Percentiles rank a stretch among this genome's conserved stretches.
Evolutionary conservation across 1,140 invertebrate genomes (phyloP).

Genomic region (Ceratosolen solmsi): DNA sequence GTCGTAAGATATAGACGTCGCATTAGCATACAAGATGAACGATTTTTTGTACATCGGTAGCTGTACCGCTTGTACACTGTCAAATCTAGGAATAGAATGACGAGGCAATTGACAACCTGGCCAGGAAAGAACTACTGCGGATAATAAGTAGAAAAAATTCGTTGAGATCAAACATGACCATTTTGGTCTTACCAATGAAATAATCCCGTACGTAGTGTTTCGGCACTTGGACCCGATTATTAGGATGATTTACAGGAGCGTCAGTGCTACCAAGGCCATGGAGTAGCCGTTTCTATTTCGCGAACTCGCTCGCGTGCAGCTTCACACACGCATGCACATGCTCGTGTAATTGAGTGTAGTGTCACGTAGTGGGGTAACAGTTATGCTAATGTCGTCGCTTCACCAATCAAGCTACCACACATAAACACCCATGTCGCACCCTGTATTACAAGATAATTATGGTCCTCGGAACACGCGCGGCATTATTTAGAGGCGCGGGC

Average conservation of each 20-base stretch:
- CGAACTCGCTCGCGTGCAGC: neutral
- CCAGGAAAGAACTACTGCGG: too few relatives aligned
- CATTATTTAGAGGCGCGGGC: slow-evolving; percentile 8
- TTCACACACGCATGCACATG: neutral
- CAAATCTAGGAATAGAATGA: too few relatives aligned
- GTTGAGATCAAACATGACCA: too few relatives aligned
- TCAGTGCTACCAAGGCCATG: slow-evolving; percentile 53
- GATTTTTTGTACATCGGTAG: too few relatives aligned
- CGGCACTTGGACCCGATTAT: slow-evolving; percentile 57
- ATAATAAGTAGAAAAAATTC: too few relatives aligned
- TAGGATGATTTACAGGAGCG: slow-evolving; percentile 65
- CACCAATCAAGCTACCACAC: slow-evolving; percentile 48
- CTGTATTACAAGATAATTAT: slow-evolving; percentile 43
- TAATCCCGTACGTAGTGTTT: too few relatives aligned
- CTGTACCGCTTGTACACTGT: too few relatives aligned
- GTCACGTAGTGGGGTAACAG: slow-evolving; percentile 53
- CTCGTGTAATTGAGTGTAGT: neutral
- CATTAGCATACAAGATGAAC: too few relatives aligned
- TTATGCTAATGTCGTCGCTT: slow-evolving; percentile 48
- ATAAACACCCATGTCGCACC: slow-evolving; percentile 48
- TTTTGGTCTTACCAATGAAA: too few relatives aligned
- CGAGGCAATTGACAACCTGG: too few relatives aligned
- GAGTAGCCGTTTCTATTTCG: neutral
- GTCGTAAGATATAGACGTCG: too few relatives aligned
- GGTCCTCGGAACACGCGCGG: neutral